Percentiles rank a stretch among this genome's conserved stretches.
phyloP scores from a whole-genome alignment of 2,888 invertebrate genomes.

The Papilio protenor region DNA sequence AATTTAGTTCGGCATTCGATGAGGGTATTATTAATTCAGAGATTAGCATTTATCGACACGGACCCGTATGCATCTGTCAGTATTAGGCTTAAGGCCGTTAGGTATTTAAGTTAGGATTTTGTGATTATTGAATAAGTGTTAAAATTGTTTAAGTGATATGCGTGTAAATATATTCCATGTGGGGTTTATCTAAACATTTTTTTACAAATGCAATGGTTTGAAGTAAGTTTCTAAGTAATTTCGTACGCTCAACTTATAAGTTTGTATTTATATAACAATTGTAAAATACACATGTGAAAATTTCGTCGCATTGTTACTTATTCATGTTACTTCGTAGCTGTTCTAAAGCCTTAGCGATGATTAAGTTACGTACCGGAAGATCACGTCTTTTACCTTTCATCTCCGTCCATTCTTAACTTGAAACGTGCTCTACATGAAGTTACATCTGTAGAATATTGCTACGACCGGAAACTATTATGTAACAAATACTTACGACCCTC shows the following conservation, averaged over 20 bases:
- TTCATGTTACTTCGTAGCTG: conserved; percentile 7
- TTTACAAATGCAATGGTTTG: too few relatives aligned
- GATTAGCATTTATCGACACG: conserved; percentile 21
- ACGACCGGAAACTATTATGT: conserved; percentile 22
- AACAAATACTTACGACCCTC: conserved; percentile 9
- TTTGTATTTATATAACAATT: not conserved
- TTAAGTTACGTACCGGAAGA: conserved; percentile 27
- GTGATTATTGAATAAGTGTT: not conserved
- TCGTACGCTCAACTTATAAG: too few relatives aligned
- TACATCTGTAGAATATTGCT: conserved; percentile 23
- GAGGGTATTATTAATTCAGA: conserved; percentile 30
- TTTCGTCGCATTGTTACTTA: not conserved
- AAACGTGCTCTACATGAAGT: conserved; percentile 37
- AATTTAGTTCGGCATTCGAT: conserved; percentile 14
- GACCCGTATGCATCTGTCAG: conserved; percentile 19
- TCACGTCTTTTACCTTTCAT: conserved; percentile 41
- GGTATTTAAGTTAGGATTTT: conserved; percentile 8
- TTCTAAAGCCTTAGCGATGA: conserved; percentile 17
- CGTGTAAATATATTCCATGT: too few relatives aligned
- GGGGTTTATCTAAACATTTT: too few relatives aligned
- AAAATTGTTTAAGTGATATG: too few relatives aligned
- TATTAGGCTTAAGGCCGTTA: conserved; percentile 10
- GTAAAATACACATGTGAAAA: not conserved
- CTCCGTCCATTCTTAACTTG: conserved; percentile 33
- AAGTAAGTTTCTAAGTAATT: too few relatives aligned